Evolutionary conservation across 2,888 invertebrate species (phyloP).

Genomic region (Myathropa florea): DNA sequence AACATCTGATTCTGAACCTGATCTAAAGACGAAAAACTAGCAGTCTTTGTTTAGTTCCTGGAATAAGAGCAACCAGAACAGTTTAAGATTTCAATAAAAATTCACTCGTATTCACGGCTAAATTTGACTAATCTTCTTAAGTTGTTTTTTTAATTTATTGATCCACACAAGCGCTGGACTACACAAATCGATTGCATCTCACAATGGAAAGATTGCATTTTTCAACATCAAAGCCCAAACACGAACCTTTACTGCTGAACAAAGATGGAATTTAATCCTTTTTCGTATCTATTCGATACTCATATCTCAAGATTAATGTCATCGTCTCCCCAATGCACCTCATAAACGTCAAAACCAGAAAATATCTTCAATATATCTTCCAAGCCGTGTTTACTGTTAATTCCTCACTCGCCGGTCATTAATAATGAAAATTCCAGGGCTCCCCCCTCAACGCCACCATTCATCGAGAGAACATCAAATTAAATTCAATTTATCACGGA

Average conservation of each 20-base stretch:
- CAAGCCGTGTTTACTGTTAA: constrained; percentile 38
- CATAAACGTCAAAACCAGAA: constrained; percentile 20
- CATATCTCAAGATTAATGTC: constrained; percentile 6
- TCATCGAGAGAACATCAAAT: constrained; percentile 11
- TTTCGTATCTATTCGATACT: not conserved
- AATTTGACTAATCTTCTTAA: not conserved
- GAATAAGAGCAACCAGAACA: not conserved
- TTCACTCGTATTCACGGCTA: too few species aligned
- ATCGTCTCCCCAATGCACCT: not conserved
- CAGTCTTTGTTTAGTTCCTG: not conserved
- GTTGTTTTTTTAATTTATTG: not conserved
- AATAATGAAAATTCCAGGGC: constrained; percentile 23
- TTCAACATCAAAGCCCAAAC: not conserved
- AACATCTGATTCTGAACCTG: too few species aligned
- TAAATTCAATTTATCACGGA: constrained; percentile 59
- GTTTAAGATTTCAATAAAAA: not conserved
- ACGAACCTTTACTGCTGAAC: not conserved
- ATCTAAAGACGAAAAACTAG: too few species aligned
- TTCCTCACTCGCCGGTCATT: constrained; percentile 29
- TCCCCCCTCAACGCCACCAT: not conserved
- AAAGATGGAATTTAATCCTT: not conserved
- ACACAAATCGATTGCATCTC: not conserved
- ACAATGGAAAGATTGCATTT: not conserved
- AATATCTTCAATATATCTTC: constrained; percentile 34
- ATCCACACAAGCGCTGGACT: not conserved